Conservation (phyloP, 1,140 invertebrate genomes). For the Prorops nasuta region DNA sequence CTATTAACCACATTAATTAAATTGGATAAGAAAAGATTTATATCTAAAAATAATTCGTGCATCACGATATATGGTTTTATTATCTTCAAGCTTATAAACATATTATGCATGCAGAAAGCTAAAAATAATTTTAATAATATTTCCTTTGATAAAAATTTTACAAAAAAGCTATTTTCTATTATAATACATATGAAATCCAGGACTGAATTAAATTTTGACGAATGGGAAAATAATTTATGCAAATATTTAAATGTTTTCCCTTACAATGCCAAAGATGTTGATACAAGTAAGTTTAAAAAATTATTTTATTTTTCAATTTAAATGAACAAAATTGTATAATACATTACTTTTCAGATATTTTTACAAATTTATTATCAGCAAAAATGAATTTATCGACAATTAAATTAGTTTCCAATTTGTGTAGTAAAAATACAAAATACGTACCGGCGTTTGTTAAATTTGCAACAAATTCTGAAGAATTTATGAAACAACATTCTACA, state of each 20-base stretch:
- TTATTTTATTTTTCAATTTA: neutral
- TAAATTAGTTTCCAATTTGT: constrained; percentile 35
- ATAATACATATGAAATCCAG: constrained; percentile 28
- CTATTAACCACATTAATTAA: constrained; percentile 29
- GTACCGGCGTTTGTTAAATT: constrained; percentile 34
- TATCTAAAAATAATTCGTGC: constrained; percentile 24
- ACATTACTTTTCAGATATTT: constrained; percentile 31
- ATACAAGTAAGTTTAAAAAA: constrained; percentile 30
- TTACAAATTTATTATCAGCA: constrained; percentile 29
- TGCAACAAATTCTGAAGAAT: constrained; percentile 18
- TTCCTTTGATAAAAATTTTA: constrained; percentile 23
- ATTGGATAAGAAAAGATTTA: constrained; percentile 24
- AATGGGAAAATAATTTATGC: constrained; percentile 57
- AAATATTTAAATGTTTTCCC: constrained; percentile 62
- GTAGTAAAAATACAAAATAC: constrained; percentile 31
- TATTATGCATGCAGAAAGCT: constrained; percentile 17
- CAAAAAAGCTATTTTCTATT: constrained; percentile 25
- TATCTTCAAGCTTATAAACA: constrained; percentile 36
- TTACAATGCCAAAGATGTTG: constrained; percentile 54
- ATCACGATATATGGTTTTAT: constrained; percentile 37
- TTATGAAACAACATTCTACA: constrained; percentile 27
- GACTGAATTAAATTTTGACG: constrained; percentile 48
- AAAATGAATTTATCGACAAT: constrained; percentile 26
- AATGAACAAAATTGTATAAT: constrained; percentile 2
- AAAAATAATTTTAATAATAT: constrained; percentile 8